Evolutionary conservation across 1,140 invertebrate genomes (phyloP).

Genomic region (Diploscapter pachys): DNA sequence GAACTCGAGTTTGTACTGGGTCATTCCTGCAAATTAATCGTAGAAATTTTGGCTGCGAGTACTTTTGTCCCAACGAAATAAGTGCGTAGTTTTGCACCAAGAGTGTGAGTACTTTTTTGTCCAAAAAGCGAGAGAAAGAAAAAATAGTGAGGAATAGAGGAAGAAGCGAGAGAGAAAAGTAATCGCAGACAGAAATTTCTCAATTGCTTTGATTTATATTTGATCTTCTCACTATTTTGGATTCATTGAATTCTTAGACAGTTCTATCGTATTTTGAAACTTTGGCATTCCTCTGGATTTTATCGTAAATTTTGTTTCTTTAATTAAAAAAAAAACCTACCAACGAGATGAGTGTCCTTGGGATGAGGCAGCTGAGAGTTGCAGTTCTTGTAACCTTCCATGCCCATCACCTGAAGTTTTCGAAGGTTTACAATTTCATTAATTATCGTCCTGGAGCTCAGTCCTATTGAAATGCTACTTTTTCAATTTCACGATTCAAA

Average conservation of each 20-base stretch:
- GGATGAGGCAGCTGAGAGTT: conserved; percentile 58
- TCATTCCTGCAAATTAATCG: conserved; percentile 59
- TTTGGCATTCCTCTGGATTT: too few relatives aligned
- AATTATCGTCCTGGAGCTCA: too few relatives aligned
- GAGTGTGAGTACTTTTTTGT: neutral
- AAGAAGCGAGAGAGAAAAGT: neutral
- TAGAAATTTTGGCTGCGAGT: conserved; percentile 25
- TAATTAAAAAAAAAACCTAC: neutral
- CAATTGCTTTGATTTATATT: too few relatives aligned
- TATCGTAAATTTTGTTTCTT: too few relatives aligned
- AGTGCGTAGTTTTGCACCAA: neutral
- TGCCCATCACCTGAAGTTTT: conserved; percentile 55
- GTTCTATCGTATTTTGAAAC: too few relatives aligned
- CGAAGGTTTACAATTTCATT: neutral
- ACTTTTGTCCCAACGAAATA: neutral
- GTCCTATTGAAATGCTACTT: too few relatives aligned
- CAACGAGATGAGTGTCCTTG: conserved; percentile 39
- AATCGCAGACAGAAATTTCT: too few relatives aligned
- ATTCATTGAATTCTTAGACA: too few relatives aligned
- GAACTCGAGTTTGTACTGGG: conserved; percentile 64
- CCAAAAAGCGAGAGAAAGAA: neutral
- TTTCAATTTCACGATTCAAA: too few relatives aligned
- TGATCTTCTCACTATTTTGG: too few relatives aligned
- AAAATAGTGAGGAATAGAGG: neutral
- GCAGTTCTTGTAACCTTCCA: conserved; percentile 59